These are phyloP conservation scores for Sinocyclocheilus maitianheensis DNA, from an alignment of 2,113 vertebrate species.

Conservation along the genomic window DNA sequence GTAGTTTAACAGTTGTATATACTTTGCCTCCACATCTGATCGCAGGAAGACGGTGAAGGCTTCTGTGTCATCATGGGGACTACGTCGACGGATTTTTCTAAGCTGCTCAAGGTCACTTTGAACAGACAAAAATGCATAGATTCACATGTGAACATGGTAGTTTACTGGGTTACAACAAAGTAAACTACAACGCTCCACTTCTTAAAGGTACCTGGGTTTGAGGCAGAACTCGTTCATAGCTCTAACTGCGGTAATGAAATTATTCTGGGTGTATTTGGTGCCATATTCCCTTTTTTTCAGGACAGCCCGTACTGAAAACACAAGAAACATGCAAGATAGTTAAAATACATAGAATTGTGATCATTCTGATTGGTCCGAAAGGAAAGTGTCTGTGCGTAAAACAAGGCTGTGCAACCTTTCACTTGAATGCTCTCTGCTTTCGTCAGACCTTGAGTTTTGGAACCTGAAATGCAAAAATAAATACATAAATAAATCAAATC, in stretches of 20 bases:
- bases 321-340: background rate
- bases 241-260: conserved; percentile 98
- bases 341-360: background rate
- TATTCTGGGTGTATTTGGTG: conserved; percentile 94
- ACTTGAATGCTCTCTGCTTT: conserved; percentile 77
- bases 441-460: conserved; percentile 53
- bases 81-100: conserved; percentile 89
- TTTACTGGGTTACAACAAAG: background rate
- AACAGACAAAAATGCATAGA: conserved; percentile 35
- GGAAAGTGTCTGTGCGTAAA: background rate
- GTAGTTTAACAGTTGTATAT: conserved; percentile 62
- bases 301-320: conserved; percentile 87
- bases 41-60: conserved; percentile 95
- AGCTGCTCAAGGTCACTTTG: conserved; percentile 91
- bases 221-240: conserved; percentile 99
- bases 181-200: background rate
- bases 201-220: conserved; percentile 86
- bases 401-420: conserved; percentile 69
- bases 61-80: conserved; percentile 95
- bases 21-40: conserved; percentile 95
- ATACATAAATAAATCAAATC: conserved; percentile 49
- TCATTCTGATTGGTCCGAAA: background rate
- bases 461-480: conserved; percentile 23
- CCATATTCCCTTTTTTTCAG: conserved; percentile 98
- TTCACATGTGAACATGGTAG: background rate